phyloP scores from a whole-genome alignment of 2,888 invertebrate species.

The Leptopilina myrica region DNA sequence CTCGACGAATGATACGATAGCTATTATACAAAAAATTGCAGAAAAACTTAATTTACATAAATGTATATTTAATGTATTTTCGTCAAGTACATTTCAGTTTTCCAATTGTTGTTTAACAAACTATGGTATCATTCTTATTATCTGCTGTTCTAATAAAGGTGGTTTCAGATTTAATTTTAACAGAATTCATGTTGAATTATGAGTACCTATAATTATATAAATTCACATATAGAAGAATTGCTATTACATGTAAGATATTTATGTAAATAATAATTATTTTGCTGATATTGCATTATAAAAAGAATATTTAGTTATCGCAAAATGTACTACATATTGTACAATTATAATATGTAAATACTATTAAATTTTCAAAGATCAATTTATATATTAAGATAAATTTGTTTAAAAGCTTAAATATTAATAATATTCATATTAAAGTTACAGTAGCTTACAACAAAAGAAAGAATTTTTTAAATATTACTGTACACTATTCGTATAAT shows the following conservation, averaged over 20 bases:
- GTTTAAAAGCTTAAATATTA: background rate
- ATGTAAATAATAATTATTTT: slow-evolving; percentile 13
- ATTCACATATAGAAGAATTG: background rate
- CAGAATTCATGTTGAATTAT: too few species aligned
- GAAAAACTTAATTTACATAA: slow-evolving; percentile 67
- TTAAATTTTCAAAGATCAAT: background rate
- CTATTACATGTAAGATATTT: slow-evolving; percentile 12
- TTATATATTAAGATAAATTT: background rate
- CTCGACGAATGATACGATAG: slow-evolving; percentile 66
- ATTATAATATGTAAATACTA: slow-evolving; percentile 17
- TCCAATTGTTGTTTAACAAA: background rate
- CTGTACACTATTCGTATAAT: too few species aligned
- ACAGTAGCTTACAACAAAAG: too few species aligned
- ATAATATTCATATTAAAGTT: too few species aligned
- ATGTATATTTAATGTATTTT: slow-evolving; percentile 64
- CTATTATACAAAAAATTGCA: slow-evolving; percentile 67
- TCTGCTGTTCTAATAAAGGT: too few species aligned
- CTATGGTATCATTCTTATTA: background rate
- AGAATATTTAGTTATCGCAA: background rate
- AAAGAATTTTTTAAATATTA: too few species aligned
- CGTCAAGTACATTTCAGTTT: slow-evolving; percentile 29
- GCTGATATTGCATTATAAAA: background rate
- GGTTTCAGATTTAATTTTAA: too few species aligned
- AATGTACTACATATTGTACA: background rate
- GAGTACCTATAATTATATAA: background rate